Evolutionary conservation across 1,140 invertebrate species (phyloP), one percentile per base, ranked within the genome.

Genomic region (Nixonia krombeini): DNA sequence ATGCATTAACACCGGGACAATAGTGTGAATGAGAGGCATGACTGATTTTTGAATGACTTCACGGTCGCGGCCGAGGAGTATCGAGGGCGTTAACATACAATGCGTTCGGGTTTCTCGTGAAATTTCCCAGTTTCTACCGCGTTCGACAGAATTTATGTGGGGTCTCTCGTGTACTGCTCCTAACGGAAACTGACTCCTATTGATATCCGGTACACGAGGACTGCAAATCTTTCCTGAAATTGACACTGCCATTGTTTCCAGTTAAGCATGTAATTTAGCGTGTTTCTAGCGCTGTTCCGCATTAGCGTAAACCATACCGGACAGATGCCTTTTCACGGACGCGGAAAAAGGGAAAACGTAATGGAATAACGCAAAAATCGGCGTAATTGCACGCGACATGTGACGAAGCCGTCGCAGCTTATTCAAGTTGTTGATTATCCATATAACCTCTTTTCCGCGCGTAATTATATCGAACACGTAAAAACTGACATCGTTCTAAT

Each of bases 71-170:
- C 15, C 45, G 53, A 50, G 45, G 64, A 59, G 58, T 25, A 21
- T 38, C 25, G 44, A 56, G 29, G 57, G 55, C 53, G 63, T 71
- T 71, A 66, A 66, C 69, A 71, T 66, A 71, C 69, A 71, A 71
- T 71, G 37, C 57, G 2, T 7, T 31, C 25, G 29, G 59, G 63
- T 71, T 71, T 71, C 63, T 55, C 63, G 63, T 51, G 58, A 67
- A 64, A 44, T 71, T 63, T 66, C 55, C 69, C 59, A 71, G 57
- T 67, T 67, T 63, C 58, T 58, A 62, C 55, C 61, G 58, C 49
- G 53, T 58, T 33, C 55, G 62, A 58, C 61, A 58, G 44, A 62
- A 62, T 66, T 70, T 62, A 70, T 65, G 67, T 70, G 63, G 62
- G 52, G 51, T 52, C 53, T 70, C 44, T 53, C 40, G 18, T 25